phyloP scores from a whole-genome alignment of 2,797 vertebrate genomes.

The Megalops cyprinoides region DNA sequence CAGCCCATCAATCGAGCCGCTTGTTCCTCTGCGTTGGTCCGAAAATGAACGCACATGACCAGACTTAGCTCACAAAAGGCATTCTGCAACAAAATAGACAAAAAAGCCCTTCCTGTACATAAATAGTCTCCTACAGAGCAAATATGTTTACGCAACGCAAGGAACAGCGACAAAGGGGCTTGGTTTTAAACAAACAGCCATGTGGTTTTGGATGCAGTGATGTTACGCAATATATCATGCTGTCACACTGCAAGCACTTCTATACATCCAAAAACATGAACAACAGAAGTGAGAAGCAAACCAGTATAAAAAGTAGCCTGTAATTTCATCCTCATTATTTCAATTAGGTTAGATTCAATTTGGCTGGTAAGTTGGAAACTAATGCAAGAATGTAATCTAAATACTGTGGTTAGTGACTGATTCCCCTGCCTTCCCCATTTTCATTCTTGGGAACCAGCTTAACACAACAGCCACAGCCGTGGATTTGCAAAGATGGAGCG shows the following conservation, averaged over 20 bases:
- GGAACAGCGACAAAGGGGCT: neutral
- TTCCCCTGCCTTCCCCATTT: too few relatives aligned
- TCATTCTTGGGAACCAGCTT: too few relatives aligned
- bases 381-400: too few relatives aligned
- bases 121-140: neutral
- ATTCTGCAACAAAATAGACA: neutral
- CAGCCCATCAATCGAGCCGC: slow-evolving; percentile 26
- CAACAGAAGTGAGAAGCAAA: neutral
- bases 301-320: neutral
- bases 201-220: neutral
- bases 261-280: neutral
- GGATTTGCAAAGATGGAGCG: too few relatives aligned
- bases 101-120: neutral
- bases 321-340: neutral
- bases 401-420: too few relatives aligned
- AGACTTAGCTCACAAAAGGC: slow-evolving; percentile 15
- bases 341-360: too few relatives aligned
- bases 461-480: too few relatives aligned
- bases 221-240: neutral
- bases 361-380: too few relatives aligned
- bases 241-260: neutral
- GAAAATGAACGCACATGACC: slow-evolving; percentile 38
- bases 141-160: neutral
- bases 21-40: slow-evolving; percentile 13
- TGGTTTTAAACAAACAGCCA: neutral